Base-by-base conservation (phyloP, 2,113 vertebrate species). In the Neodontobutis hainanensis region DNA sequence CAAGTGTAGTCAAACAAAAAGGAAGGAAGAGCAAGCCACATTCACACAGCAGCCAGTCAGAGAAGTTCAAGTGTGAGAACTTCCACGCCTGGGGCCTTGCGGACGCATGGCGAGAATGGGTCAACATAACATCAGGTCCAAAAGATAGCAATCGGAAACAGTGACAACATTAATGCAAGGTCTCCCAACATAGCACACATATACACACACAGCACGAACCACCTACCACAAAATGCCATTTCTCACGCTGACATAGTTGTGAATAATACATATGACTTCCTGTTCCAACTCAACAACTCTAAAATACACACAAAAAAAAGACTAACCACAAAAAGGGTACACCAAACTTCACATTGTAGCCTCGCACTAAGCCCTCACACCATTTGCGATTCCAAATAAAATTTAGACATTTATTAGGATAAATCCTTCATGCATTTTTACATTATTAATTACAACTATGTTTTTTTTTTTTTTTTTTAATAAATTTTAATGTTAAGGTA, bases 241-340 rank as follows among this genome's bases (percentile, higher is more conserved):
- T 87, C 68, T 80, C 77, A 81, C 47, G 32, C 61, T 51, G 65
- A 77, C 72, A 80, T 64, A 85, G 73, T 68, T 87, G 76, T 66
- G 77, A 90, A 85, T 82, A 83, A 81, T 42, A 81, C 52, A 73
- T 80, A 70, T 70, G 68, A 90, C 89, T 90, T 92, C 90, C 89
- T 89, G 90, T 85, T 89, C 67, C 81, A 81, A 61, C 68, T 66
- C 62, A 75, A 82, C 84, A 32, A 75, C 11, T 11, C 77, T 27
- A 27, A 27, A 27, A 27, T 27, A 27, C 19, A 27, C n/a, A n/a
- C n/a, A 27, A 27, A 27, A 60, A 66, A 86, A 77, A 61, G 50
- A 51, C 55, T 46, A 58, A 88, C 80, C 82, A 56, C 79, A 80
- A 59, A 77, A 68, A 81, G 62, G 48, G 35, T 73, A 14, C 66